Conservation (phyloP, 2,113 vertebrate genomes). For the Verasper variegatus region DNA sequence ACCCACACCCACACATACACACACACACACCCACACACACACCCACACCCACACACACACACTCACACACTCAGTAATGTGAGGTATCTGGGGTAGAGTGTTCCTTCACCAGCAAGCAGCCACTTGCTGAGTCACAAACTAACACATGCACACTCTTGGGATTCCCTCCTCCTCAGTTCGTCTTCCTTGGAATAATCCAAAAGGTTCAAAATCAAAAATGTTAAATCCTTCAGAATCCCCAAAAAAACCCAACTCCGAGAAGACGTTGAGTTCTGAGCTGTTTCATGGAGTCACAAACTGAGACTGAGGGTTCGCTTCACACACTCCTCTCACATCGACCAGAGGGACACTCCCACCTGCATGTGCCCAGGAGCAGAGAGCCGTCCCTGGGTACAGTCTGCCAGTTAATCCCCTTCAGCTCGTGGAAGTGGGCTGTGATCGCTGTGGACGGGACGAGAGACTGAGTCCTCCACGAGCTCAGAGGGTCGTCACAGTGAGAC, state of each 20-base stretch:
- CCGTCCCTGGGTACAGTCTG: conserved; percentile 22
- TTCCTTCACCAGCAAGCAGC: conserved; percentile 28
- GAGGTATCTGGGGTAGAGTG: conserved; percentile 50
- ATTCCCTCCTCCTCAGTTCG: not conserved
- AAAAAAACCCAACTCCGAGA: not conserved
- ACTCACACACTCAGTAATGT: conserved; percentile 46
- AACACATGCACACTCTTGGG: not conserved
- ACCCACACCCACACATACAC: too few species aligned
- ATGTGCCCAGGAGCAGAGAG: conserved; percentile 2
- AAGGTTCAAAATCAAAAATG: not conserved
- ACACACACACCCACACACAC: conserved; percentile 16
- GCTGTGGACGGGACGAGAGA: conserved; percentile 14
- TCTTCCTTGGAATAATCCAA: conserved; percentile 7
- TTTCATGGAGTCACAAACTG: not conserved
- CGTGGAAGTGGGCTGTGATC: conserved; percentile 33
- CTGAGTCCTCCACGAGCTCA: conserved; percentile 11
- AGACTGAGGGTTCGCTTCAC: too few species aligned
- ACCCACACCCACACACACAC: too few species aligned
- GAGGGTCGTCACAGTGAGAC: not conserved
- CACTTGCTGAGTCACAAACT: conserved; percentile 51
- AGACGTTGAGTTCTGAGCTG: not conserved
- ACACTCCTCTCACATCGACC: not conserved
- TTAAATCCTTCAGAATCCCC: not conserved
- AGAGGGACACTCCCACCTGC: not conserved
- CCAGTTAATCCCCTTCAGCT: conserved; percentile 26